Evolutionary conservation across 2,797 vertebrate species (phyloP).

Genomic region (Salmo trutta): DNA sequence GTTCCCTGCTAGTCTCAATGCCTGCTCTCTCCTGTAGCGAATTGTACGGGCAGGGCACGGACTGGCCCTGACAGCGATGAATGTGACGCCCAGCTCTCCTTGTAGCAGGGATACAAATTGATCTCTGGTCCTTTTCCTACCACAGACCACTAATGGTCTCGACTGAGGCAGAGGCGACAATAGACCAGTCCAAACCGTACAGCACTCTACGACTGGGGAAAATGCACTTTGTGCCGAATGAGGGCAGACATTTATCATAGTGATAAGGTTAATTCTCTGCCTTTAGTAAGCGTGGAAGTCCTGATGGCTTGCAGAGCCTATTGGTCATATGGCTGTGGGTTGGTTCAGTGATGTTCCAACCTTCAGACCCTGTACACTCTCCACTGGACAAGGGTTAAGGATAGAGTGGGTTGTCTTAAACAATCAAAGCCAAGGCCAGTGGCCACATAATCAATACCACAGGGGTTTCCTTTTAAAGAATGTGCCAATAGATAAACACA

Average conservation of each 20-base stretch:
- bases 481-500: conserved; percentile 50
- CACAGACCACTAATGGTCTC: conserved; percentile 65
- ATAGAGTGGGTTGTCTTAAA: conserved; percentile 41
- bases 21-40: conserved; percentile 44
- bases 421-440: conserved; percentile 63
- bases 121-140: conserved; percentile 68
- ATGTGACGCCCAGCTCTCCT: conserved; percentile 66
- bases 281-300: conserved; percentile 62
- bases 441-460: conserved; percentile 57
- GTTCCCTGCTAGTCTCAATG: conserved; percentile 49
- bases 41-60: conserved; percentile 5
- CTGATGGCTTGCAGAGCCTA: conserved; percentile 59
- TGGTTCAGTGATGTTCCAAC: conserved; percentile 43
- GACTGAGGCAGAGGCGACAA: conserved; percentile 54
- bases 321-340: conserved; percentile 54
- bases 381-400: conserved; percentile 40
- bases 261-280: conserved; percentile 63
- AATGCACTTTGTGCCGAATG: conserved; percentile 47
- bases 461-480: conserved; percentile 61
- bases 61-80: conserved; percentile 70
- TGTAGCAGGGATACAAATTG: conserved; percentile 68
- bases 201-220: conserved; percentile 10
- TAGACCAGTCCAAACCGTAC: conserved; percentile 51
- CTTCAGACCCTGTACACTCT: conserved; percentile 29
- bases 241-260: conserved; percentile 68